Evolutionary conservation across 2,888 invertebrate species (phyloP).

Genomic region (Macrosiphum euphorbiae): DNA sequence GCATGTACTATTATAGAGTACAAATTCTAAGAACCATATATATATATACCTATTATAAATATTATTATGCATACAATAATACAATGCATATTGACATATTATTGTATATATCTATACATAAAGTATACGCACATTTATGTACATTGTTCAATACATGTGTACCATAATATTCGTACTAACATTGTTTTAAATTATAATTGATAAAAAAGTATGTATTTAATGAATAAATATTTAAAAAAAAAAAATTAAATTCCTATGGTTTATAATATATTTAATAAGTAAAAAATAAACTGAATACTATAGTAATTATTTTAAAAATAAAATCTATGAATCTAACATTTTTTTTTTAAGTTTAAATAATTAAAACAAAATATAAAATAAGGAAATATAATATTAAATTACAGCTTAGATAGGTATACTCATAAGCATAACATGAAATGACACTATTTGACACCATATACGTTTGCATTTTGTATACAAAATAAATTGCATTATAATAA

Average conservation of each 20-base stretch:
- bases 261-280: not conserved
- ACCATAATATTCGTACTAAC: not conserved
- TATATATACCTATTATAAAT: not conserved
- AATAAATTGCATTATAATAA: slow-evolving; percentile 13
- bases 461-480: slow-evolving; percentile 34
- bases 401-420: not conserved
- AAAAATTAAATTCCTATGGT: not conserved
- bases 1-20: not conserved
- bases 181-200: not conserved
- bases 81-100: not conserved
- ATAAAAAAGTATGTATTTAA: not conserved
- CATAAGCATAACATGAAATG: slow-evolving; percentile 7
- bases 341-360: not conserved
- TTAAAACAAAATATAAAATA: not conserved
- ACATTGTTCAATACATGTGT: not conserved
- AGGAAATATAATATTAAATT: slow-evolving; percentile 46
- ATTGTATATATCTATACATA: not conserved
- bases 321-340: not conserved
- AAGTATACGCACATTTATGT: not conserved
- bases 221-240: not conserved
- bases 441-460: slow-evolving; percentile 40
- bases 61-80: not conserved
- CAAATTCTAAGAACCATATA: not conserved
- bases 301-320: not conserved
- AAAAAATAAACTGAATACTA: not conserved